phyloP scores from a whole-genome alignment of 2,888 invertebrate genomes.

The Doris montereyensis region DNA sequence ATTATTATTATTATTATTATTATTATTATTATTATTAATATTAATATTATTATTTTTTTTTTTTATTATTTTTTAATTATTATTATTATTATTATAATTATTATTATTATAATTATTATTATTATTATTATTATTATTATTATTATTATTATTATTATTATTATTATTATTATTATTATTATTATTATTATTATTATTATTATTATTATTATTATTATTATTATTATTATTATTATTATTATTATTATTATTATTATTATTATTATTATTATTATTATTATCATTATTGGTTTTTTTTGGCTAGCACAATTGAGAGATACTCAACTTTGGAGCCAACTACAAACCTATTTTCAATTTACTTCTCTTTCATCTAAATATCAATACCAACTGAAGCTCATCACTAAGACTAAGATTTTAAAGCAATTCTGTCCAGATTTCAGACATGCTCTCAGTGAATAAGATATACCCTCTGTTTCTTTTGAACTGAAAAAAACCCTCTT shows the following conservation, averaged over 20 bases:
- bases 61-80: not conserved
- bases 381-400: too few species aligned
- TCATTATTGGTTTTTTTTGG: not conserved
- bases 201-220: not conserved
- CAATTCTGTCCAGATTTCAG: too few species aligned
- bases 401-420: too few species aligned
- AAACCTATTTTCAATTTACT: too few species aligned
- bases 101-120: not conserved
- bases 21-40: slow-evolving; percentile 10
- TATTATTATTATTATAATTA: slow-evolving; percentile 14
- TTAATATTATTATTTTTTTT: not conserved
- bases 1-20: slow-evolving; percentile 13
- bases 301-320: too few species aligned
- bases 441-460: too few species aligned
- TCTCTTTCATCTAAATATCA: too few species aligned
- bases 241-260: slow-evolving; percentile 24
- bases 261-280: slow-evolving; percentile 34
- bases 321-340: too few species aligned
- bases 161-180: not conserved
- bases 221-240: slow-evolving; percentile 2
- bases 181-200: not conserved
- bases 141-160: not conserved
- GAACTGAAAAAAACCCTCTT: too few species aligned
- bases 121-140: not conserved
- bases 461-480: too few species aligned